Evolutionary conservation across 2,797 vertebrate genomes (phyloP).

Genomic region (Mycteria americana): DNA sequence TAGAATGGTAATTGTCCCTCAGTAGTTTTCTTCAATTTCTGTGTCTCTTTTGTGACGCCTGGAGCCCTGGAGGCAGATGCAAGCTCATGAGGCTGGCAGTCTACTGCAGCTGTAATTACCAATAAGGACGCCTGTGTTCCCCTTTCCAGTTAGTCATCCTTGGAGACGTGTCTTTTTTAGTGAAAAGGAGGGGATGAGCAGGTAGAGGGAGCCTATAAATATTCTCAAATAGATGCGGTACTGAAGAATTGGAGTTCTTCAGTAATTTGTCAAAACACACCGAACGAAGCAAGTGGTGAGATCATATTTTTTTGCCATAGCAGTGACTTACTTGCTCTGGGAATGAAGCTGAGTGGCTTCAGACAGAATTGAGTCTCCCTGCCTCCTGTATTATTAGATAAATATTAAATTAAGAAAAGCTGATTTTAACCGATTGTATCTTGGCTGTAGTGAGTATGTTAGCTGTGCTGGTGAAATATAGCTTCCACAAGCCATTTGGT

Average conservation of each 20-base stretch:
- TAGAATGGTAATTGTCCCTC: not conserved
- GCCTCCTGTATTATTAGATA: not conserved
- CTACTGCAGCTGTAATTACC: not conserved
- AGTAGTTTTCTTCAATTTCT: not conserved
- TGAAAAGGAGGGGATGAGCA: not conserved
- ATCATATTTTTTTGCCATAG: not conserved
- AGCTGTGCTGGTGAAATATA: not conserved
- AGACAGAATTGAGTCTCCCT: not conserved
- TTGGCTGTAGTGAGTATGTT: not conserved
- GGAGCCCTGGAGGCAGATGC: not conserved
- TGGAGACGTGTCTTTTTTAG: not conserved
- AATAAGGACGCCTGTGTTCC: not conserved
- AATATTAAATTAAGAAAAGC: not conserved
- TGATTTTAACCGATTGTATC: not conserved
- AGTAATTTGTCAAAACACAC: conserved; percentile 40
- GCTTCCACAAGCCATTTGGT: not conserved
- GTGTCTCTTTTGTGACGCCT: not conserved
- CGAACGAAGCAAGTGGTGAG: fast-evolving
- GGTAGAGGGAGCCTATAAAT: not conserved
- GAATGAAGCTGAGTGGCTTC: not conserved
- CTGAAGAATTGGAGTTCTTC: conserved; percentile 11
- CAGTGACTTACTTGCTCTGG: not conserved
- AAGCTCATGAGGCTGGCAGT: not conserved
- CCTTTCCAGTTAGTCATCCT: conserved; percentile 22
- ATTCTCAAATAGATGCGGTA: not conserved